Evolutionary conservation across 2,888 invertebrate genomes (phyloP), one percentile per base, ranked within the genome.

Genomic region (Melanostoma scalare): DNA sequence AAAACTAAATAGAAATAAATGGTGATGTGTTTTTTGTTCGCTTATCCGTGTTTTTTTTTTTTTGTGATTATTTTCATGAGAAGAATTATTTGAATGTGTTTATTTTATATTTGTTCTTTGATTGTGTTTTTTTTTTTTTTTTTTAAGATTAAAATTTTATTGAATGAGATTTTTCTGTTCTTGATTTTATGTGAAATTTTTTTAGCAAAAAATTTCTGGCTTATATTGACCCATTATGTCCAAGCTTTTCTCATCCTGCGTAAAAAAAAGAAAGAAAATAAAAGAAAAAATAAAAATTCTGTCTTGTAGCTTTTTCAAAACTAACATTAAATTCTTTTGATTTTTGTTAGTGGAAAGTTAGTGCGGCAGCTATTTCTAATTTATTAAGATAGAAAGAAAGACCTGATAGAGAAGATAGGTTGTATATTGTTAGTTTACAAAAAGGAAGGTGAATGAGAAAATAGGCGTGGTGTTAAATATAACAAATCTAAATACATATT

Each of bases 191-290:
- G 52, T 69, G 53, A 52, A 69, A 63, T 65, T 81, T 53, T 72
- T 78, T 92, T 93, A 95, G 93, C 95, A 95, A 94, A 95, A 94
- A 93, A 95, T 95, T 94, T 95, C 95, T 91, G 95, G 94, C 92
- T 95, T 95, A 93, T 94, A 95, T 92, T 94, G 94, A 91, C 95
- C 95, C 93, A 95, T 94, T 91, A 94, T 94, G 93, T 94, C 94
- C 94, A 95, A 93, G 93, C 93, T 94, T 92, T 94, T 93, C 92
- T 95, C 94, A 93, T 95, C 93, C 93, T 93, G 92, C 89, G 92
- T 90, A 90, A 91, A 91, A 91, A 91, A 92, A 92, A 92, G 93
- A 85, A 86, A 84, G 86, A 86, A 86, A 85, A 87, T 76, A 75
- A 78, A 81, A 53, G 65, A 74, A 68, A 74, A 73, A 68, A 71